These are phyloP conservation scores for Diogma glabrata DNA, from an alignment of 2,888 invertebrate genomes.

Conservation along the genomic window DNA sequence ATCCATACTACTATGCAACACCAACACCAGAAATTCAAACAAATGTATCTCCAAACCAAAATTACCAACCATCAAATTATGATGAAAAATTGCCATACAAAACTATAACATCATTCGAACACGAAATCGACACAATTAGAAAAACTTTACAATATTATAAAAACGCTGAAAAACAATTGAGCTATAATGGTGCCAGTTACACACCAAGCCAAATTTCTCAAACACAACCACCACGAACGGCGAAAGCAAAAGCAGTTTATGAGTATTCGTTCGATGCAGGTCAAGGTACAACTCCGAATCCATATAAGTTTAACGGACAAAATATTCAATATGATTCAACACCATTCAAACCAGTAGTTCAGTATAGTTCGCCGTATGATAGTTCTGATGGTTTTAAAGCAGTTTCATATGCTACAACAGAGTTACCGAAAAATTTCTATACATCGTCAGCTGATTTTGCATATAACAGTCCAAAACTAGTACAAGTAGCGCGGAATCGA, in stretches of 20 bases:
- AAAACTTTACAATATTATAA: slow-evolving; percentile 52
- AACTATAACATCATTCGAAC: slow-evolving; percentile 40
- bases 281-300: slow-evolving; percentile 29
- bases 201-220: not conserved
- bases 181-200: slow-evolving; percentile 20
- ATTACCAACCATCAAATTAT: slow-evolving; percentile 8
- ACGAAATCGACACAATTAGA: slow-evolving; percentile 53
- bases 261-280: slow-evolving; percentile 62
- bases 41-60: slow-evolving; percentile 19
- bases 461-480: slow-evolving; percentile 27
- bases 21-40: slow-evolving; percentile 41
- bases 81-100: slow-evolving; percentile 14
- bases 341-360: slow-evolving; percentile 53
- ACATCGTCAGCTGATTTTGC: slow-evolving; percentile 27
- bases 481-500: slow-evolving; percentile 18
- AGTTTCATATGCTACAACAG: slow-evolving; percentile 39
- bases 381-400: slow-evolving; percentile 33
- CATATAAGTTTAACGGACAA: too few species aligned
- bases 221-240: slow-evolving; percentile 26
- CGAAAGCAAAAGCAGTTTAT: slow-evolving; percentile 46
- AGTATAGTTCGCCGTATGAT: slow-evolving; percentile 33
- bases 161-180: slow-evolving; percentile 41
- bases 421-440: slow-evolving; percentile 41
- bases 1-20: slow-evolving; percentile 36
- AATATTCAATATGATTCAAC: slow-evolving; percentile 41